Evolutionary conservation across 2,888 invertebrate species (phyloP).

Genomic region (Aspidapion aeneum): DNA sequence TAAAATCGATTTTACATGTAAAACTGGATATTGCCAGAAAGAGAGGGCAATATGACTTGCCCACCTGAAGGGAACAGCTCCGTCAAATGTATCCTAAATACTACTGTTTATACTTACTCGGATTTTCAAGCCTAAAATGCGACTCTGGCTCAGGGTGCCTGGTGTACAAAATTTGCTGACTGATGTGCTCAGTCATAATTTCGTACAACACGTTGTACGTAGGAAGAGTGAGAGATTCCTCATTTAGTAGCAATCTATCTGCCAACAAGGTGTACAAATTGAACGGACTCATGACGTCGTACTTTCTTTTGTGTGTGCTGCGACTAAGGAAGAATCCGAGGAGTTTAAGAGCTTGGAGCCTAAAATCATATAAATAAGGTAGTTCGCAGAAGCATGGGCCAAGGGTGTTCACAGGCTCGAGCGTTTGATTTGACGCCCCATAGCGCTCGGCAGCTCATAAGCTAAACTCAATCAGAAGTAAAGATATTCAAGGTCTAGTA

Average conservation of each 20-base stretch:
- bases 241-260: constrained; percentile 84
- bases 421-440: too few species aligned
- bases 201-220: constrained; percentile 99
- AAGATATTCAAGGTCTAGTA: too few species aligned
- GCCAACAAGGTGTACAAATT: constrained; percentile 97
- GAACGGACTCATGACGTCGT: constrained; percentile 98
- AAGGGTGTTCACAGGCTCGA: too few species aligned
- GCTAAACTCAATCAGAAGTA: too few species aligned
- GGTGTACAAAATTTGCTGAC: constrained; percentile 90
- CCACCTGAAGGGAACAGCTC: too few species aligned
- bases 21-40: too few species aligned
- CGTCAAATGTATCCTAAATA: too few species aligned
- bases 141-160: constrained; percentile 95
- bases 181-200: constrained; percentile 96
- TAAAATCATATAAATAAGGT: too few species aligned
- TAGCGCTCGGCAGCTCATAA: too few species aligned
- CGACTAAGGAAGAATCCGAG: constrained; percentile 97
- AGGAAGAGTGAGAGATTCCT: constrained; percentile 86
- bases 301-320: constrained; percentile 98
- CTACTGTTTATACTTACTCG: constrained; percentile 83
- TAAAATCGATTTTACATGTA: too few species aligned
- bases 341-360: constrained; percentile 89
- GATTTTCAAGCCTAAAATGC: constrained; percentile 92
- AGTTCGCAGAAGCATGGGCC: too few species aligned
- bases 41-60: too few species aligned